Base-by-base conservation (phyloP, 2,797 vertebrate genomes). In the Perodicticus potto region DNA sequence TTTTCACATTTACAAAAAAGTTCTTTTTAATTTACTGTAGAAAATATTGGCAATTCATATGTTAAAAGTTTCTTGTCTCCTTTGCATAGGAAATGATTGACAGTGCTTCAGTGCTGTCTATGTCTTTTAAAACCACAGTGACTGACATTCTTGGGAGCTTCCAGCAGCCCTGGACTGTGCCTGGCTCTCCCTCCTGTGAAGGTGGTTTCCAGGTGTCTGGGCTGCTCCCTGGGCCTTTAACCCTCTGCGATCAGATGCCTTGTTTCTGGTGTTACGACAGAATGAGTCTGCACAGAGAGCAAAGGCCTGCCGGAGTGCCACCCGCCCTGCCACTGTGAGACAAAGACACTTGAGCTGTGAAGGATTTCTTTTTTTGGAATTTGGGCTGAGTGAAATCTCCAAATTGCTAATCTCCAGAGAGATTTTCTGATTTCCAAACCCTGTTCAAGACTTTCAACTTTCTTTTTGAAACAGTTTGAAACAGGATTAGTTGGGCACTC, bases 81-180 rank as follows among this genome's bases (percentile, higher is more conserved):
- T 97, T 95, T 98, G 49, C 91, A 45, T 76, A 61, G 90, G 95
- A 97, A 92, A 89, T 98, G 98, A 98, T 34, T 98, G 98, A 97
- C 98, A 98, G 95, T 59, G 87, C 97, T 96, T 98, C 97, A 98
- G 98, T 96, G 97, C 97, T 95, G 95, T 84, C 97, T 97, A 93
- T 61, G 94, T 97, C 98, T 98, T 98, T 98, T 98, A 96, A 98
- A 98, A 96, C 95, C 76, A 59, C 86, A 14, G 77, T 98, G 98
- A 98, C 97, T 98, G 98, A 98, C 98, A 96, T 92, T 87, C 97
- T 97, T 98, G 97, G 96, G 89, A 94, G 91, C 96, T 97, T 88
- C 6, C 6, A 92, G 74, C 84, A 96, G 96, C 81, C 96, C 98
- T 97, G 94, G 97, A 96, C 97, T 93, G 89, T 95, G 97, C 96